Percentiles rank a stretch among this genome's conserved stretches.
Evolutionary conservation across 2,797 vertebrate species (phyloP).

Genomic region (Hyperoplus immaculatus): DNA sequence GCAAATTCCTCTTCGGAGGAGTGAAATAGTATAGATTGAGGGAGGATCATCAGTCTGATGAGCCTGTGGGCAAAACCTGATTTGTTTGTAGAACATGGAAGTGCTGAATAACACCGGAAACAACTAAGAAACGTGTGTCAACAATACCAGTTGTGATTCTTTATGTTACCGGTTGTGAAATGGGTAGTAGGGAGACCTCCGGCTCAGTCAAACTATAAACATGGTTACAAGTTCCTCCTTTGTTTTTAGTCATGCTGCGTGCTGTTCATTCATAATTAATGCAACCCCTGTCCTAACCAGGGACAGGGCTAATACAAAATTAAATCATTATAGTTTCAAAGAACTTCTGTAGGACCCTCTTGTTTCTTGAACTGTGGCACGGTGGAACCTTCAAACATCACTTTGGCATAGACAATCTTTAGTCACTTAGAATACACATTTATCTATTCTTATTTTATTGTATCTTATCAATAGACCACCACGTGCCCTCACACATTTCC

Average conservation of each 20-base stretch:
- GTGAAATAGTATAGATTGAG: not conserved
- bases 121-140: not conserved
- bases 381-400: not conserved
- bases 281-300: no score
- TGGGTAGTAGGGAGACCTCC: not conserved
- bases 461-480: not conserved
- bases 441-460: not conserved
- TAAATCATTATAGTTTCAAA: not conserved
- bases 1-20: not conserved
- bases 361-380: not conserved
- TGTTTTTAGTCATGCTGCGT: not conserved
- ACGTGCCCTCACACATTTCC: not conserved
- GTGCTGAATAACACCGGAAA: constrained; percentile 34
- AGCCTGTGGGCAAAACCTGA: not conserved
- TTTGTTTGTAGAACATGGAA: constrained; percentile 28
- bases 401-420: not conserved
- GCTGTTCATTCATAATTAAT: not conserved
- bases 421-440: not conserved
- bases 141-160: constrained; percentile 15
- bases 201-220: constrained; percentile 4
- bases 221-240: not conserved
- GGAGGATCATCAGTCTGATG: not conserved
- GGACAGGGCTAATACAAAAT: no score
- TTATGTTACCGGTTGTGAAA: constrained; percentile 27
- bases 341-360: not conserved